Evolutionary conservation across 2,113 vertebrate genomes (phyloP), one percentile per base, ranked within the genome.

Genomic region (human): DNA sequence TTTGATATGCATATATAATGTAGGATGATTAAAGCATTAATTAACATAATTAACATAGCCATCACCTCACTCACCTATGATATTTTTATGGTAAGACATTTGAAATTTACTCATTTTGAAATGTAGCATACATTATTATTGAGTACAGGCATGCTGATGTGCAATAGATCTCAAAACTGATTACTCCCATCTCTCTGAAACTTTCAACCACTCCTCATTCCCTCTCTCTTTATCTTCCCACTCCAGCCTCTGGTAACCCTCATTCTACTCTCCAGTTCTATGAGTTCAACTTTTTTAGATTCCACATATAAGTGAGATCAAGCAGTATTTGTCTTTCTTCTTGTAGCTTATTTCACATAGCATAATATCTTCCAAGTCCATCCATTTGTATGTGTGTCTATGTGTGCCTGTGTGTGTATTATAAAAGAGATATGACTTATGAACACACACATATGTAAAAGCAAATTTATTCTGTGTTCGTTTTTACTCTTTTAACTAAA

Each of bases 91-190:
- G 72, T 89, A 30, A 88, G 57, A 64, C 43, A 72, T 80, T 89
- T 80, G n/a, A 59, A 89, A 94, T 93, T 57, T 66, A 64, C 17
- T 91, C n/a, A 90, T 79, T 64, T 90, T 79, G 16, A 85, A 85
- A 83, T 70, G 50, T 27, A 48, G 2, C 38, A 20, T 50, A 17
- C 66, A 27, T 45, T 83, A 66, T n/a, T 85, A 73, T 90, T 72
- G 27, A 18, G 4, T n/a, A 30, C 72, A 64, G 84, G 52, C n/a
- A 90, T 4, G 18, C 16, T 45, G 12, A 8, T 80, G 22, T 72
- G 23, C 11, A n/a, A 61, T 40, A 84, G 18, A 12, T 72, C 30
- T 72, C 40, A 72, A 59, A 48, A 61, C 9, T 83, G 52, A 35
- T 27, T 85, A 66, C 11, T 85, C 2, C 30, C 30, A 8, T 61